phyloP scores from a whole-genome alignment of 2,888 invertebrate genomes.

The Celastrina argiolus region DNA sequence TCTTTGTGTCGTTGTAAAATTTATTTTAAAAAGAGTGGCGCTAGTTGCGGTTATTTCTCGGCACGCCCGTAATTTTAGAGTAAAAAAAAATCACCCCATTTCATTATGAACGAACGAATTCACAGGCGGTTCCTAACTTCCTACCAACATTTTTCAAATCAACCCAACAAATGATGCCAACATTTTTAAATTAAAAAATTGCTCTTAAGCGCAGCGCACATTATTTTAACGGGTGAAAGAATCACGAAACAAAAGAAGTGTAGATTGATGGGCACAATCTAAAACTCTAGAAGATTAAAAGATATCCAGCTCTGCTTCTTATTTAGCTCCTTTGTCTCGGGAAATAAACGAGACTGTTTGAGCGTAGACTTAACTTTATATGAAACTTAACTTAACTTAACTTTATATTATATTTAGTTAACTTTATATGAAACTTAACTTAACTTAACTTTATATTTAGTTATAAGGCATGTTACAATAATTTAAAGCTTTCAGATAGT shows the following conservation, averaged over 20 bases:
- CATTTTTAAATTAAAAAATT: constrained; percentile 13
- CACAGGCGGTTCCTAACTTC: background rate
- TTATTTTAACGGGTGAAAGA: constrained; percentile 30
- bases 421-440: no score
- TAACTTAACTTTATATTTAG: no score
- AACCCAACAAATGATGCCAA: background rate
- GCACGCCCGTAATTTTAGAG: no score
- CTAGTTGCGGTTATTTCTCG: no score
- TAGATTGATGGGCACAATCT: constrained; percentile 63
- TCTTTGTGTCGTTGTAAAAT: no score
- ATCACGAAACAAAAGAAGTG: constrained; percentile 47
- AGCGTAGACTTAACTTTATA: background rate
- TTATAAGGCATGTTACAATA: no score
- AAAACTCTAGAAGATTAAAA: constrained; percentile 57
- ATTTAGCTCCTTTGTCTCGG: constrained; percentile 36
- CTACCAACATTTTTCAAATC: background rate
- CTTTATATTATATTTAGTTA: no score
- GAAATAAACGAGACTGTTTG: constrained; percentile 1
- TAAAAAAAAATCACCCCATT: no score
- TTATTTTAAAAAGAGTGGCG: no score
- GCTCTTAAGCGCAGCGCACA: constrained; percentile 6
- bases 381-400: no score
- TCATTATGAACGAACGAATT: no score
- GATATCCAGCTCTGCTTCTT: constrained; percentile 49
- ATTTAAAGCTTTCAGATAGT: no score